These are phyloP conservation scores for Sogatella furcifera DNA, from an alignment of 1,140 invertebrate genomes.

Conservation along the genomic window DNA sequence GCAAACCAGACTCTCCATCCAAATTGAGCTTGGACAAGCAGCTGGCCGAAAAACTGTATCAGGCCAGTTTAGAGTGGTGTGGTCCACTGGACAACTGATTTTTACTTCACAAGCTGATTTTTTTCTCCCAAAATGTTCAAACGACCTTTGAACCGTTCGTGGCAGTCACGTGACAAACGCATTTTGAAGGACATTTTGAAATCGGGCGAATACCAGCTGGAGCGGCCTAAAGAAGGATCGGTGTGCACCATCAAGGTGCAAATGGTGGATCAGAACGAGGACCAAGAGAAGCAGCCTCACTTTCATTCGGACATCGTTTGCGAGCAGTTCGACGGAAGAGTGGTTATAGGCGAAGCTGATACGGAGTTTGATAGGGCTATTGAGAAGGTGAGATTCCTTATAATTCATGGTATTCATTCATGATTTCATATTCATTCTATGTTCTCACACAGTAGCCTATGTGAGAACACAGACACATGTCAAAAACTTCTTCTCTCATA, in stretches of 20 bases:
- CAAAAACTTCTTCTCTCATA: too few species aligned
- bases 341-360: constrained; percentile 18
- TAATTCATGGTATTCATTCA: too few species aligned
- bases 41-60: constrained; percentile 2
- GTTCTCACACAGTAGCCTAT: too few species aligned
- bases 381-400: background rate
- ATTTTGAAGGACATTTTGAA: constrained; percentile 8
- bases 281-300: background rate
- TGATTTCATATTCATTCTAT: too few species aligned
- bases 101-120: too few species aligned
- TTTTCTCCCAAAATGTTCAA: background rate
- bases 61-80: background rate
- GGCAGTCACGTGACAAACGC: background rate
- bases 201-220: background rate
- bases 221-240: constrained; percentile 11
- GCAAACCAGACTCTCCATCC: background rate
- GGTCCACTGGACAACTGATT: background rate
- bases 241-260: constrained; percentile 8
- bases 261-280: background rate
- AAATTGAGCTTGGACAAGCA: background rate
- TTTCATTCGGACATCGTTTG: background rate
- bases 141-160: background rate
- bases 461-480: too few species aligned
- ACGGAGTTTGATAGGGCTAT: constrained; percentile 17
- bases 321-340: background rate